These are phyloP conservation scores for Hypsibius dujardini DNA, from an alignment of 1,140 invertebrate species.

Conservation along the genomic window DNA sequence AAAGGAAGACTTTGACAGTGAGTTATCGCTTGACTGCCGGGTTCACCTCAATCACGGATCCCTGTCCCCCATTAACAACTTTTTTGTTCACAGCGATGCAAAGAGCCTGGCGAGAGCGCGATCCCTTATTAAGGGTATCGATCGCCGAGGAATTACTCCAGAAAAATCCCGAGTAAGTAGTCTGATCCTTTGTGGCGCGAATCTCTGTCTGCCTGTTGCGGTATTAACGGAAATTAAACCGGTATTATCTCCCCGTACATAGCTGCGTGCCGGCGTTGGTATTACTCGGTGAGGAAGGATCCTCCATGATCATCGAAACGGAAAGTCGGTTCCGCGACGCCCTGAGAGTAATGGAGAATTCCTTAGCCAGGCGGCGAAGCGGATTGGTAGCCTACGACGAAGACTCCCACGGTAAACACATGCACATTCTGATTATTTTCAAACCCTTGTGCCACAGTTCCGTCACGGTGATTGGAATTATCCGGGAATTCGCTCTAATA, in stretches of 20 bases:
- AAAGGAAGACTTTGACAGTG: slow-evolving; percentile 76
- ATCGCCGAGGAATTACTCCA: slow-evolving; percentile 75
- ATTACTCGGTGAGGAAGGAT: slow-evolving; percentile 85
- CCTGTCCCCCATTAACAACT: slow-evolving; percentile 21
- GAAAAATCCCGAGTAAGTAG: slow-evolving; percentile 59
- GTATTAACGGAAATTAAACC: no score
- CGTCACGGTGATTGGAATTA: no score
- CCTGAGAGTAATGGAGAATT: slow-evolving; percentile 67
- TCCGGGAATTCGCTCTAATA: no score
- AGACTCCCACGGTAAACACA: slow-evolving; percentile 52
- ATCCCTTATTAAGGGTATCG: slow-evolving; percentile 73
- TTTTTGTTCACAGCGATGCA: slow-evolving; percentile 55
- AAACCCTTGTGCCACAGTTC: no score
- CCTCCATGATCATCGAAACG: slow-evolving; percentile 62
- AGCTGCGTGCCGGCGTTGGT: slow-evolving; percentile 77
- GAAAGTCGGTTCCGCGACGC: slow-evolving; percentile 24
- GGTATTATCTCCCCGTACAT: slow-evolving; percentile 19
- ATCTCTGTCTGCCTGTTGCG: no score
- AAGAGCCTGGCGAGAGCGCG: slow-evolving; percentile 86
- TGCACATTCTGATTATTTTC: no score
- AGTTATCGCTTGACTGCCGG: slow-evolving; percentile 24
- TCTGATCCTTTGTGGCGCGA: no score
- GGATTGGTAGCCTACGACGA: slow-evolving; percentile 59
- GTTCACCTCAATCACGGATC: slow-evolving; percentile 19
- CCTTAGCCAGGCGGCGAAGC: slow-evolving; percentile 65